Conservation (phyloP, 2,888 invertebrate genomes). For the Herminia tarsipennalis region DNA sequence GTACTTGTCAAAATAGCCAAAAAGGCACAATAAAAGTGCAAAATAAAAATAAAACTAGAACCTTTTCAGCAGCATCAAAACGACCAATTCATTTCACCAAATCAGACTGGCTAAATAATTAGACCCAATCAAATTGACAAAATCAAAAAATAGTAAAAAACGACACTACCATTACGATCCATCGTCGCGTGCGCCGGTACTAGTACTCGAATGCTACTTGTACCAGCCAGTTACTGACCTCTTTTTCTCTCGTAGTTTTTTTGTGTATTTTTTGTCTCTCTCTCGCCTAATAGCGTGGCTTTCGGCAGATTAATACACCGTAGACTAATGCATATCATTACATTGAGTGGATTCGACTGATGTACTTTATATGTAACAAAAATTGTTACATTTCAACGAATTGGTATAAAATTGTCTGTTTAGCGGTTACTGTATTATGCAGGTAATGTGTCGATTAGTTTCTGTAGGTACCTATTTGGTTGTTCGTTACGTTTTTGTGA, state of each 20-base stretch:
- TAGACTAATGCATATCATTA: conserved; percentile 81
- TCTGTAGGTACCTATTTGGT: no score
- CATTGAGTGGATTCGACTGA: conserved; percentile 63
- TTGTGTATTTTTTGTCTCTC: conserved; percentile 57
- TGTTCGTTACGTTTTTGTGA: no score
- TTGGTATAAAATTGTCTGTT: background rate
- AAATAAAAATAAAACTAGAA: background rate
- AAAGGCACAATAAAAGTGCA: background rate
- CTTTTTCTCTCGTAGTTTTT: conserved; percentile 60
- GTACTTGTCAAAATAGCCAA: no score
- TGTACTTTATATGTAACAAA: conserved; percentile 8
- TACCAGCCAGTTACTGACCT: conserved; percentile 81
- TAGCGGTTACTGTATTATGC: no score
- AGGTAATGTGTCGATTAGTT: no score
- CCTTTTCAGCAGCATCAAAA: background rate
- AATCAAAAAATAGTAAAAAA: background rate
- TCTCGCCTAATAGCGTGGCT: conserved; percentile 69
- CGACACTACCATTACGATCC: conserved; percentile 8
- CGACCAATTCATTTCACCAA: conserved; percentile 3
- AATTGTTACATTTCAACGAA: background rate
- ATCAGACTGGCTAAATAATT: conserved; percentile 7
- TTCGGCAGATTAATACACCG: conserved; percentile 75
- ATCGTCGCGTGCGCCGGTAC: conserved; percentile 44
- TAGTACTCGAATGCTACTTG: conserved; percentile 57
- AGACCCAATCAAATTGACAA: conserved; percentile 5